Conservation (phyloP, 2,113 vertebrate genomes). For the Poecilia latipinna region DNA sequence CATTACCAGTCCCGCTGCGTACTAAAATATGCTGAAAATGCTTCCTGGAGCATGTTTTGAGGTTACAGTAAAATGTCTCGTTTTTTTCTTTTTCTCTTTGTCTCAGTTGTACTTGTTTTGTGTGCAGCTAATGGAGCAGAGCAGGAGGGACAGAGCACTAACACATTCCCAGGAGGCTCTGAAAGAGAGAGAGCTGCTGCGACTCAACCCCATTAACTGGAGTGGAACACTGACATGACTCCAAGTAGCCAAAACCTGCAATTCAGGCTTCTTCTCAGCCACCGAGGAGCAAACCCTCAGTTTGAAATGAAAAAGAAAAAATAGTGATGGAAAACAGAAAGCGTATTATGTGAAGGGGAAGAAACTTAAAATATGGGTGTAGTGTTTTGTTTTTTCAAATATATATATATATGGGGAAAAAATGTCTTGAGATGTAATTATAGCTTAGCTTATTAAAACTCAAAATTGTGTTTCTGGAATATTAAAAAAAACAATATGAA, state of each 20-base stretch:
- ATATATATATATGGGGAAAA: no score
- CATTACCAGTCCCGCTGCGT: conserved; percentile 12
- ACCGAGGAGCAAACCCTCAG: neutral
- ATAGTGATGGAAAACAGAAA: neutral
- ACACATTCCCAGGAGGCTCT: conserved; percentile 73
- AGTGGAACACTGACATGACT: conserved; percentile 77
- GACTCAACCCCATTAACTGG: conserved; percentile 82
- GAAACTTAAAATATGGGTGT: no score
- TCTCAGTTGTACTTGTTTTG: conserved; percentile 10
- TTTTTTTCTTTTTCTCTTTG: neutral
- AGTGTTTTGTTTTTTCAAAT: no score
- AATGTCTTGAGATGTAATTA: neutral
- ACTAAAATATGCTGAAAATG: conserved; percentile 4
- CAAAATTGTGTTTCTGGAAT: no score
- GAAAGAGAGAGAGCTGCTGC: conserved; percentile 73
- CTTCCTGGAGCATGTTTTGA: conserved; percentile 20
- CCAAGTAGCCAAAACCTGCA: conserved; percentile 4
- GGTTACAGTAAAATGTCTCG: conserved; percentile 24
- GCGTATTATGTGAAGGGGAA: neutral
- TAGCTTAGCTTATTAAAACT: no score
- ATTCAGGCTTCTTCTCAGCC: conserved; percentile 4
- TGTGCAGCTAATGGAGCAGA: conserved; percentile 79
- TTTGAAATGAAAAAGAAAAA: neutral
- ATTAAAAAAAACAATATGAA: no score
- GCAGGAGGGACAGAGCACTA: conserved; percentile 75